Evolutionary conservation across 2,888 invertebrate genomes (phyloP).

Genomic region (Plagodis pulveraria): DNA sequence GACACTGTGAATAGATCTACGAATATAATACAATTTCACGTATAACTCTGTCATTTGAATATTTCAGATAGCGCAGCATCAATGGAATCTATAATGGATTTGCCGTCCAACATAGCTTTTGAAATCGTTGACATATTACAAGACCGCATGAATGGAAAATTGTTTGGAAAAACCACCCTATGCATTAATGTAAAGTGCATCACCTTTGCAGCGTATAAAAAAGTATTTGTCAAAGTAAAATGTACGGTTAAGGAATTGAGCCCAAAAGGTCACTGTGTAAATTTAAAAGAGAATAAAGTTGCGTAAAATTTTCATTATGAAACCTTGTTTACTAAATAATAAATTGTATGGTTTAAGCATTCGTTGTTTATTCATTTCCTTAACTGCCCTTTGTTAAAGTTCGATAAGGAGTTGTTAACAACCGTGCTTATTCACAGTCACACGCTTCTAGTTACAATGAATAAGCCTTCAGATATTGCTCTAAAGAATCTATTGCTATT

Average conservation of each 20-base stretch:
- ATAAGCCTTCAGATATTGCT: constrained; percentile 8
- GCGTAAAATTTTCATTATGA: constrained; percentile 46
- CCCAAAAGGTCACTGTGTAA: constrained; percentile 64
- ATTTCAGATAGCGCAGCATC: constrained; percentile 71
- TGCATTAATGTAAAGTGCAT: constrained; percentile 72
- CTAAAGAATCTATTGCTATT: constrained; percentile 12
- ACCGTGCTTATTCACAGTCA: constrained; percentile 10
- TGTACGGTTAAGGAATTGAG: constrained; percentile 66
- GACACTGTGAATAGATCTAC: no score
- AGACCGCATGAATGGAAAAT: constrained; percentile 69
- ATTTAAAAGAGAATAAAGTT: constrained; percentile 58
- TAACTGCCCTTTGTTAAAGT: constrained; percentile 29
- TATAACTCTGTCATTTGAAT: constrained; percentile 5
- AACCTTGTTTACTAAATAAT: constrained; percentile 58
- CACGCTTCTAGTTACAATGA: constrained; percentile 26
- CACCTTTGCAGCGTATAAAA: constrained; percentile 65
- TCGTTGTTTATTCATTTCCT: constrained; percentile 44
- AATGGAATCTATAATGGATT: constrained; percentile 74
- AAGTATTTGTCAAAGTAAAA: constrained; percentile 64
- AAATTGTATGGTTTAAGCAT: constrained; percentile 43
- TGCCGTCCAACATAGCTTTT: constrained; percentile 71
- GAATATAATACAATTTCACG: background rate
- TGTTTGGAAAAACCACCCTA: constrained; percentile 73
- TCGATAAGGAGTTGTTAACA: constrained; percentile 37
- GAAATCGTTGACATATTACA: constrained; percentile 75